These are phyloP conservation scores for Alces alces DNA, from an alignment of 2,113 vertebrate genomes.

Conservation along the genomic window DNA sequence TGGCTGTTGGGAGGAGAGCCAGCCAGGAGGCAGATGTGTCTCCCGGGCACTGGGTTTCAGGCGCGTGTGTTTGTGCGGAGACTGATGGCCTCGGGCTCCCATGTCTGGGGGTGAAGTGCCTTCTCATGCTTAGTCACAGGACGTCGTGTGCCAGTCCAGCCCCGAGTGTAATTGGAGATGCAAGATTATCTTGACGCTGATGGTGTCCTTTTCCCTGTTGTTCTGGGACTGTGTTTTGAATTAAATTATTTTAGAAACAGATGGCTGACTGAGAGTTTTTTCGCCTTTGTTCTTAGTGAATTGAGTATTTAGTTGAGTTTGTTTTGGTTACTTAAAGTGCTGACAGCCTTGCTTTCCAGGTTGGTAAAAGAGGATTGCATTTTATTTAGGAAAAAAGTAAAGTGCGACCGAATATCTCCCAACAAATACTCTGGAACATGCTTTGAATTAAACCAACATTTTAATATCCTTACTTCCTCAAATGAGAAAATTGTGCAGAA, in stretches of 20 bases:
- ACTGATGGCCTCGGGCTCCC: accelerated
- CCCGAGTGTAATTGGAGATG: conserved; percentile 39
- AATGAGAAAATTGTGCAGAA: background rate
- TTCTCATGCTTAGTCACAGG: conserved; percentile 46
- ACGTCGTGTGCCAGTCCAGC: background rate
- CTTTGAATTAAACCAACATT: background rate
- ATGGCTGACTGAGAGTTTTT: conserved; percentile 23
- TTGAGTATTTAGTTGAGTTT: background rate
- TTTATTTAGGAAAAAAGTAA: background rate
- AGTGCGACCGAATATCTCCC: background rate
- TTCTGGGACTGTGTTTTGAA: conserved; percentile 48
- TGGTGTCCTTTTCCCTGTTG: conserved; percentile 60
- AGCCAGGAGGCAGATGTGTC: background rate
- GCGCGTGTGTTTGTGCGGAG: background rate
- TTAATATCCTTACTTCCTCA: background rate
- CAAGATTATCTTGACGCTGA: conserved; percentile 18
- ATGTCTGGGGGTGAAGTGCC: background rate
- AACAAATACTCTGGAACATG: background rate
- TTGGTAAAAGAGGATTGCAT: background rate
- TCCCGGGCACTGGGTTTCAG: background rate
- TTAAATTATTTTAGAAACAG: conserved; percentile 48
- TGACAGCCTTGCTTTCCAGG: conserved; percentile 12
- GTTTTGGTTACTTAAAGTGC: conserved; percentile 48
- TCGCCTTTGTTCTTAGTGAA: conserved; percentile 50
- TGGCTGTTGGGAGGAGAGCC: background rate